These are phyloP conservation scores for Corvus moneduloides DNA, from an alignment of 2,113 vertebrate genomes.

Conservation along the genomic window DNA sequence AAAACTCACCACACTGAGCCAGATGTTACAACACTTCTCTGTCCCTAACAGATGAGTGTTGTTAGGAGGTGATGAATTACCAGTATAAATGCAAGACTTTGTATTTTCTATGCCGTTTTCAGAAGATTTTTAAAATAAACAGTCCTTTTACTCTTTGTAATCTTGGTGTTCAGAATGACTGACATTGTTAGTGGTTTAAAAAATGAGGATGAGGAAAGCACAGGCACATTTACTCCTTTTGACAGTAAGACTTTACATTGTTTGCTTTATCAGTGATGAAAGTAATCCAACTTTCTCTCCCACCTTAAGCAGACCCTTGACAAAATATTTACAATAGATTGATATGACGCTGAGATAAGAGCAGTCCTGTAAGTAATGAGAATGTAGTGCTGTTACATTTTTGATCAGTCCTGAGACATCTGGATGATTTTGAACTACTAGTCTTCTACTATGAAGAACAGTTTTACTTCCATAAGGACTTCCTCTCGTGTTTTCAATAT, in stretches of 20 bases:
- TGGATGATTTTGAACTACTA: constrained; percentile 56
- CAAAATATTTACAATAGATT: constrained; percentile 37
- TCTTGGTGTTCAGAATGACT: not conserved
- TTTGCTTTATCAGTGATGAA: constrained; percentile 33
- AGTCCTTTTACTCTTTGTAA: not conserved
- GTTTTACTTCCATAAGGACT: constrained; percentile 27
- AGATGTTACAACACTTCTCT: constrained; percentile 43
- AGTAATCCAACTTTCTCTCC: not conserved
- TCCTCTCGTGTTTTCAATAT: constrained; percentile 51
- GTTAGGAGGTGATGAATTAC: constrained; percentile 22
- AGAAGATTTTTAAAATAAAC: constrained; percentile 17
- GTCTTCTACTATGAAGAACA: constrained; percentile 10
- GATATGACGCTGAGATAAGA: not conserved
- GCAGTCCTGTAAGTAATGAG: not conserved
- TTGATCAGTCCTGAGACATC: not conserved
- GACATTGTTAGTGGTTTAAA: not conserved
- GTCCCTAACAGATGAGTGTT: constrained; percentile 27
- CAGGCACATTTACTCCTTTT: not conserved
- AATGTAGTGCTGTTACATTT: not conserved
- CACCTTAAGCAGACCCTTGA: not conserved
- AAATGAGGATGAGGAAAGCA: not conserved
- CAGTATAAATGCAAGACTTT: constrained; percentile 32
- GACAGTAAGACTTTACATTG: not conserved
- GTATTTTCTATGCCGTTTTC: not conserved
- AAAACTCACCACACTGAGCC: constrained; percentile 32